Conservation (phyloP, 2,113 vertebrate species). For the Candoia aspera region DNA sequence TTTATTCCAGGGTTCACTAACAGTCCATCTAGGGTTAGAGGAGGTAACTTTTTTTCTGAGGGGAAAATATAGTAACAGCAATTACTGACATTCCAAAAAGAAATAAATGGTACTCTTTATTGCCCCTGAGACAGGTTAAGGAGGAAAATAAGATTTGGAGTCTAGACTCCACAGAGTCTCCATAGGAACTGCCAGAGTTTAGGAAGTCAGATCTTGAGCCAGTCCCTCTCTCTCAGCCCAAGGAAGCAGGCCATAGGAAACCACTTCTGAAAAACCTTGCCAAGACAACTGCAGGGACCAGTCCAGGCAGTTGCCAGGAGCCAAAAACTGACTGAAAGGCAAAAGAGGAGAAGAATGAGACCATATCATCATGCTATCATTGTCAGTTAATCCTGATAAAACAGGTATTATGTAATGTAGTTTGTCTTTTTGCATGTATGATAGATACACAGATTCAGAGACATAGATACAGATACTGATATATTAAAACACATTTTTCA, state of each 20-base stretch:
- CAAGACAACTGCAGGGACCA: background rate
- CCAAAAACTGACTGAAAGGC: background rate
- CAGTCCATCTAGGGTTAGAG: background rate
- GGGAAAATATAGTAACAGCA: background rate
- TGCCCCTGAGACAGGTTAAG: background rate
- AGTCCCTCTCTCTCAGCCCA: background rate
- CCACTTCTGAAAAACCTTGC: background rate
- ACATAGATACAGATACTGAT: background rate
- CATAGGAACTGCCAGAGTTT: background rate
- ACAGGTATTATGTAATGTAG: background rate
- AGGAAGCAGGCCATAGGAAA: background rate
- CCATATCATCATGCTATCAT: background rate
- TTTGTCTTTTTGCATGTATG: background rate
- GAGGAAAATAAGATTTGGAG: background rate
- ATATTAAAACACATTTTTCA: background rate
- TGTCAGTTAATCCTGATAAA: background rate
- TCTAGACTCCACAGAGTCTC: background rate
- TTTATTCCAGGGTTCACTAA: background rate
- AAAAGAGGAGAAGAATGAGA: background rate
- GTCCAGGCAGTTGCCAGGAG: background rate
- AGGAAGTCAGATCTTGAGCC: background rate
- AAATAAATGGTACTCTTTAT: background rate
- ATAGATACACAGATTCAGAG: background rate
- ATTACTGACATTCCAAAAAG: background rate
- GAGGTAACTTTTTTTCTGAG: background rate